Conservation (phyloP, 2,113 vertebrate species). For the Gadus chalcogrammus region DNA sequence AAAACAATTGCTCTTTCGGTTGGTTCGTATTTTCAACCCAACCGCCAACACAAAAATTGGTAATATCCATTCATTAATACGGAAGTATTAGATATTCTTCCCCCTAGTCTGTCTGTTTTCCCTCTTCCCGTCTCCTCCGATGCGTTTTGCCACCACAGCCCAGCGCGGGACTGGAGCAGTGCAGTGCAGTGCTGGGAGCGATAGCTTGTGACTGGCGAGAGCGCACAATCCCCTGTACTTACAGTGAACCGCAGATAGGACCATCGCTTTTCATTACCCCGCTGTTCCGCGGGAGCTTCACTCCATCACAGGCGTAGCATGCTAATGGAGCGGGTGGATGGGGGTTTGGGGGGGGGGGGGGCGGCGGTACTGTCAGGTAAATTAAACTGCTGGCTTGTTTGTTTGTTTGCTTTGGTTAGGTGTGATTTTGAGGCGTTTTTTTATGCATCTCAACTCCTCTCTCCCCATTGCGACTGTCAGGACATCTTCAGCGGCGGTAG, state of each 20-base stretch:
- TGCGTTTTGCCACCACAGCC: slow-evolving; percentile 12
- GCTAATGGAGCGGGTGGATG: slow-evolving; percentile 65
- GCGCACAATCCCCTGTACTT: slow-evolving; percentile 52
- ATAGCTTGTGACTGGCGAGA: slow-evolving; percentile 51
- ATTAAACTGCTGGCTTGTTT: slow-evolving; percentile 66
- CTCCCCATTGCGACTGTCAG: slow-evolving; percentile 65
- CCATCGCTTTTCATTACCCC: slow-evolving; percentile 64
- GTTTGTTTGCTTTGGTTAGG: slow-evolving; percentile 29
- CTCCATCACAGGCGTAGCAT: slow-evolving; percentile 59
- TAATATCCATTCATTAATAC: slow-evolving; percentile 37
- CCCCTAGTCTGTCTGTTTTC: slow-evolving; percentile 8
- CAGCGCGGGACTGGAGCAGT: slow-evolving; percentile 38
- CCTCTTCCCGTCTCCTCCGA: too few species aligned
- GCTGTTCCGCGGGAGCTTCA: slow-evolving; percentile 57
- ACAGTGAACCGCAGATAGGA: slow-evolving; percentile 56
- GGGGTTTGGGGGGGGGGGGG: too few species aligned
- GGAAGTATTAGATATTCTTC: slow-evolving; percentile 37
- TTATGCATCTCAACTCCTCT: slow-evolving; percentile 33
- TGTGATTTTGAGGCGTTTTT: too few species aligned
- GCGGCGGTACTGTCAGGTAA: slow-evolving; percentile 62
- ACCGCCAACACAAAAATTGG: slow-evolving; percentile 27
- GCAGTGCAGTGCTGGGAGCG: slow-evolving; percentile 26
- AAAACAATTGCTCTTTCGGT: slow-evolving; percentile 22
- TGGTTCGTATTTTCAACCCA: too few species aligned
- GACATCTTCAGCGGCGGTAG: slow-evolving; percentile 63